A percentile compares a stretch with the other conserved stretches of the same genome.
phyloP scores from a whole-genome alignment of 2,888 invertebrate genomes.

The Neoascia interrupta region DNA sequence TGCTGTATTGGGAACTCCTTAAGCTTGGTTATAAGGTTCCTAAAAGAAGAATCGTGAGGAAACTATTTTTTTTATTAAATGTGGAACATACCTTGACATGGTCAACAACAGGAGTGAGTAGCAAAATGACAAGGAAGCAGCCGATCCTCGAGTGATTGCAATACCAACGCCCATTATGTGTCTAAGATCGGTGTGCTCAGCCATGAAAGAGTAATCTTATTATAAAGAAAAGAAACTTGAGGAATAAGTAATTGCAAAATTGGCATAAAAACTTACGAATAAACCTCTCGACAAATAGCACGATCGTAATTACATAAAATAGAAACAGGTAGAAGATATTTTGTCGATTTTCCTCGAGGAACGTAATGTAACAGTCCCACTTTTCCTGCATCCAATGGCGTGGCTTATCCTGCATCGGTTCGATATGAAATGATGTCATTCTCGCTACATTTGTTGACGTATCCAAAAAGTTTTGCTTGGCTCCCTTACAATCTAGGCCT shows the following conservation, averaged over 20 bases:
- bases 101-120: slow-evolving; percentile 94
- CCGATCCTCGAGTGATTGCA: slow-evolving; percentile 95
- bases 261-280: slow-evolving; percentile 84
- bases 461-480: slow-evolving; percentile 96
- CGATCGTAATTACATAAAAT: slow-evolving; percentile 96
- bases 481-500: slow-evolving; percentile 95
- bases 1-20: slow-evolving; percentile 97
- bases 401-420: slow-evolving; percentile 87
- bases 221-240: neutral
- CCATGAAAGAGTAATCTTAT: slow-evolving; percentile 95
- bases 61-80: neutral
- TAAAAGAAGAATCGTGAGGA: slow-evolving; percentile 83
- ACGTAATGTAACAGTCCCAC: slow-evolving; percentile 93
- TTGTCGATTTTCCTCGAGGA: slow-evolving; percentile 96
- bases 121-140: slow-evolving; percentile 96
- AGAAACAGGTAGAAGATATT: slow-evolving; percentile 97
- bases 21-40: slow-evolving; percentile 93
- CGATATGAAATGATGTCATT: slow-evolving; percentile 96
- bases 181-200: slow-evolving; percentile 95
- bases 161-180: slow-evolving; percentile 99
- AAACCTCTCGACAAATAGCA: slow-evolving; percentile 95
- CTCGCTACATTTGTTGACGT: slow-evolving; percentile 96
- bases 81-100: slow-evolving; percentile 85
- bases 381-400: slow-evolving; percentile 87
- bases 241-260: neutral